Conservation (phyloP, 53 echinoderm and acorn worm species). For the Paelopatides confundens region DNA sequence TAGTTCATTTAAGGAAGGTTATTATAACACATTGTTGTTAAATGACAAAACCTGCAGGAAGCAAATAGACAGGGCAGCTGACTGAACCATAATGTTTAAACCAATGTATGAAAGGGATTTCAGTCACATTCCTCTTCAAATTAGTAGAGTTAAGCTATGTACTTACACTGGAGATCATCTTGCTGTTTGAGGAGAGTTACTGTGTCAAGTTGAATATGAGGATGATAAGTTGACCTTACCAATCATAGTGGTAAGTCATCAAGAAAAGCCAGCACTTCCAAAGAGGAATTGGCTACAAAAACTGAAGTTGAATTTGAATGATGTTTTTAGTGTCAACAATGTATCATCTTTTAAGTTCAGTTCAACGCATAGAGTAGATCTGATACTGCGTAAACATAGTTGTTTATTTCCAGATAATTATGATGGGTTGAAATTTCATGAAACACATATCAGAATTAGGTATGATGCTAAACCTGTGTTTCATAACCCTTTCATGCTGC, state of each 20-base stretch:
- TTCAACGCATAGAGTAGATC: slow-evolving; percentile 1
- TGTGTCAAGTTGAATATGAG: too few relatives aligned
- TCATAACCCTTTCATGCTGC: neutral
- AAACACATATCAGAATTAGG: slow-evolving; percentile 53
- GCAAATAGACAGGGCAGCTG: slow-evolving; percentile 11
- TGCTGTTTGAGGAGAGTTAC: too few relatives aligned
- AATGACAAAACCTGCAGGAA: neutral
- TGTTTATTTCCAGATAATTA: slow-evolving; percentile 10
- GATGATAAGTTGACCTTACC: too few relatives aligned
- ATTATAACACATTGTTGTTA: neutral
- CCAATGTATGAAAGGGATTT: slow-evolving; percentile 18
- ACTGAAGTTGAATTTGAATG: slow-evolving; percentile 47
- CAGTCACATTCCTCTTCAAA: neutral
- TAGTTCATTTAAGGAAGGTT: neutral
- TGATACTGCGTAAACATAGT: slow-evolving; percentile 10
- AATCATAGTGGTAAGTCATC: too few relatives aligned
- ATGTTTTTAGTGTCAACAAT: slow-evolving; percentile 12
- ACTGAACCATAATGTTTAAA: neutral
- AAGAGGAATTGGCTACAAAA: slow-evolving; percentile 49
- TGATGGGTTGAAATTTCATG: slow-evolving; percentile 49
- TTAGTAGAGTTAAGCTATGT: neutral
- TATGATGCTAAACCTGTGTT: neutral
- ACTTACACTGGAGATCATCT: slow-evolving; percentile 10
- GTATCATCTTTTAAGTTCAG: neutral
- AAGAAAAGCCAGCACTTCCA: too few relatives aligned